Conservation (phyloP, 2,888 invertebrate genomes). For the Strigamia maritima region DNA sequence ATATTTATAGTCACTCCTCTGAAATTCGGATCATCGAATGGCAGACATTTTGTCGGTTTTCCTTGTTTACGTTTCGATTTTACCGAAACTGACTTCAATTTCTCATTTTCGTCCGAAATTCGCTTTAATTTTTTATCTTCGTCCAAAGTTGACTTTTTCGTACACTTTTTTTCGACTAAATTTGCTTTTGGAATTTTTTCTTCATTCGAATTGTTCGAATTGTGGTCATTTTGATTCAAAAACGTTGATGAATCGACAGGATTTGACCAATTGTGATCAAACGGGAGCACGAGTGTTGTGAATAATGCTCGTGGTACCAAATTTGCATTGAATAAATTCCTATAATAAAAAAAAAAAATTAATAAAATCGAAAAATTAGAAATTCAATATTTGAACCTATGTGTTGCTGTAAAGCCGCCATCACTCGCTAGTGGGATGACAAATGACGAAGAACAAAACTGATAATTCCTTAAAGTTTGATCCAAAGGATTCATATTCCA, state of each 20-base stretch:
- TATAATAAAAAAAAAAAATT: background rate
- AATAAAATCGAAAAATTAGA: background rate
- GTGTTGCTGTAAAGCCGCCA: background rate
- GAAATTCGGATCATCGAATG: background rate
- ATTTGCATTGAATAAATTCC: background rate
- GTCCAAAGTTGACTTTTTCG: background rate
- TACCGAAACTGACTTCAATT: background rate
- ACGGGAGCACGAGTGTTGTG: background rate
- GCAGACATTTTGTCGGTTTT: background rate
- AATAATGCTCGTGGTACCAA: background rate
- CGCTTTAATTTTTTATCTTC: background rate
- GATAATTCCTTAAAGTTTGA: no score
- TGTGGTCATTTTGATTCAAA: no score
- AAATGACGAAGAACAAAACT: background rate
- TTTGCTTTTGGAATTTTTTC: no score
- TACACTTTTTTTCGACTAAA: no score
- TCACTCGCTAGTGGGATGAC: background rate
- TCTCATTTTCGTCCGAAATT: background rate
- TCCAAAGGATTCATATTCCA: background rate
- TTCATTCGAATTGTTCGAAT: no score
- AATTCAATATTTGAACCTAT: background rate
- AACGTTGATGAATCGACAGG: background rate
- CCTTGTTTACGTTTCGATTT: constrained; percentile 14
- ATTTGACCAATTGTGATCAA: background rate
- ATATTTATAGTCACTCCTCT: background rate